These are phyloP conservation scores for Pachymerium ferrugineum DNA, from an alignment of 2,888 invertebrate genomes.

Conservation along the genomic window DNA sequence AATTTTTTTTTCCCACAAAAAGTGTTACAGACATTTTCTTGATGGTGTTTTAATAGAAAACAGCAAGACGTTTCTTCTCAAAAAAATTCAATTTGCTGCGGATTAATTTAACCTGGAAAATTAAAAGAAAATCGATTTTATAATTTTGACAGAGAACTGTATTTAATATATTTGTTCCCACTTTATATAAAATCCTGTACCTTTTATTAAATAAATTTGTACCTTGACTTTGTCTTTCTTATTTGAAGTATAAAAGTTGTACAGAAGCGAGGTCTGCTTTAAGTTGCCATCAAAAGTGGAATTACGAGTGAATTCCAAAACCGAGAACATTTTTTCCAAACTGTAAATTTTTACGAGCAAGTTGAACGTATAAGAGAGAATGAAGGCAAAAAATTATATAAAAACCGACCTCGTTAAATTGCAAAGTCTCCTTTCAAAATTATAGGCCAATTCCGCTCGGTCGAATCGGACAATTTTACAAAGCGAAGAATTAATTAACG, in stretches of 20 bases:
- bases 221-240: too few relatives aligned
- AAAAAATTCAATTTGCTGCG: too few relatives aligned
- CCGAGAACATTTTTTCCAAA: slow-evolving; percentile 27
- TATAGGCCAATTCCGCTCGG: neutral
- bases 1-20: neutral
- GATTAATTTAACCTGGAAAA: too few relatives aligned
- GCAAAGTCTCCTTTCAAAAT: slow-evolving; percentile 5
- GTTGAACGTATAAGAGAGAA: neutral
- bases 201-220: too few relatives aligned
- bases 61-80: too few relatives aligned
- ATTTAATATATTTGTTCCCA: too few relatives aligned
- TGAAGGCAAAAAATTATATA: neutral
- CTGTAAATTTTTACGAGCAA: slow-evolving; percentile 21
- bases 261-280: neutral
- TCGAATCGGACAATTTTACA: slow-evolving; percentile 22
- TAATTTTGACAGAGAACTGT: too few relatives aligned
- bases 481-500: slow-evolving; percentile 9
- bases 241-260: too few relatives aligned
- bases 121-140: too few relatives aligned
- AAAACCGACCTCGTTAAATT: neutral
- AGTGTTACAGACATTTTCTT: too few relatives aligned
- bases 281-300: slow-evolving; percentile 9
- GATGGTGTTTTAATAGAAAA: too few relatives aligned
- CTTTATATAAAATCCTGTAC: too few relatives aligned
- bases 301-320: slow-evolving; percentile 25